These are phyloP conservation scores for Hypothenemus hampei DNA, from an alignment of 1,140 invertebrate species.

Conservation along the genomic window DNA sequence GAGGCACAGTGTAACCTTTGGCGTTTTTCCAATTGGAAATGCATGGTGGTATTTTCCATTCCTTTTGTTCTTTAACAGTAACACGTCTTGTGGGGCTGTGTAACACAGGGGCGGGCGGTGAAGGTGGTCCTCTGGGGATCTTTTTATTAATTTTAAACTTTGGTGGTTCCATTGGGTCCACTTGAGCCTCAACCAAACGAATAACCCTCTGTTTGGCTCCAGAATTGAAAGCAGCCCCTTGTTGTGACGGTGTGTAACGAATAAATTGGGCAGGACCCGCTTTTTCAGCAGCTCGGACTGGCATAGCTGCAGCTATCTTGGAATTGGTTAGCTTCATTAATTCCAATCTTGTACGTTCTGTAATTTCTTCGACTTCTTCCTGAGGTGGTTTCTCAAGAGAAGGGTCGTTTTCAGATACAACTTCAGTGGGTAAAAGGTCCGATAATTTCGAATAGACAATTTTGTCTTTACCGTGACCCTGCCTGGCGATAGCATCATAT, in stretches of 20 bases:
- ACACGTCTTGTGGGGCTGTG: constrained; percentile 97
- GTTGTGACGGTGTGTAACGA: constrained; percentile 95
- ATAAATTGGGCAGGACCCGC: constrained; percentile 89
- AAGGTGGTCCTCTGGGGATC: constrained; percentile 95
- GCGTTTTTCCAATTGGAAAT: constrained; percentile 99
- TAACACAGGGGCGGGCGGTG: constrained; percentile 92
- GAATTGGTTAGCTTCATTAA: constrained; percentile 83
- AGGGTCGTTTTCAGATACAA: constrained; percentile 87
- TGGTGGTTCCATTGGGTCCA: constrained; percentile 98
- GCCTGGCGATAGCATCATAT: constrained; percentile 92
- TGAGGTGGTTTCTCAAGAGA: constrained; percentile 78
- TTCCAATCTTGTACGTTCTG: constrained; percentile 77
- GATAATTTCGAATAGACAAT: constrained; percentile 94
- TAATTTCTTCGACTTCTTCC: constrained; percentile 81
- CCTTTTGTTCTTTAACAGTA: constrained; percentile 96
- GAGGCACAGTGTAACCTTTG: constrained; percentile 96
- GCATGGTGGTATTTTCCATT: constrained; percentile 99
- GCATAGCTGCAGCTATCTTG: constrained; percentile 91
- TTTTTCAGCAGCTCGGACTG: constrained; percentile 86
- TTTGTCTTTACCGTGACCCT: constrained; percentile 96
- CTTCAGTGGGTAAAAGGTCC: constrained; percentile 90
- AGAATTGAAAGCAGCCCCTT: constrained; percentile 92
- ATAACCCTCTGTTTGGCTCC: constrained; percentile 98
- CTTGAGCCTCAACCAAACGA: constrained; percentile 90
- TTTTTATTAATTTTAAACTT: constrained; percentile 95